Base-by-base conservation (phyloP, 2,797 vertebrate genomes). In the Dendrocincla fuliginosa region DNA sequence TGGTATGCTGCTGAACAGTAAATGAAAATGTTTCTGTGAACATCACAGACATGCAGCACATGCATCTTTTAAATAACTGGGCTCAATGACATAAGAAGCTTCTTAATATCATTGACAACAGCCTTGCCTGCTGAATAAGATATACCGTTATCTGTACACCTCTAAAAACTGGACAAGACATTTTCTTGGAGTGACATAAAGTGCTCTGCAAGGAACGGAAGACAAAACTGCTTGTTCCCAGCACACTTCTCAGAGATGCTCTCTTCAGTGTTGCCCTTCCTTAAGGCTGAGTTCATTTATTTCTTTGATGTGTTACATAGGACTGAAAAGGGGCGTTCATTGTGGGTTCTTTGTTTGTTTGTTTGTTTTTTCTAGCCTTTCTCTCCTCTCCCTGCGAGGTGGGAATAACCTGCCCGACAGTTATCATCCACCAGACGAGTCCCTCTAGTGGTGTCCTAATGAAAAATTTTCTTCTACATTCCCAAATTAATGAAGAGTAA, bases 361-460 rank as follows among this genome's bases (percentile, higher is more conserved):
- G 9, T 28, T 44, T 17, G 41, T 17, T 42, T 44, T 67, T 80
- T 13, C 9, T 35, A 71, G 13, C 11, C 6, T 22, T 49, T 3
- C 30, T 30, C 35, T 60, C 3, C n/a, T 35, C 11, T 57, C 11
- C 19, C 17, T 1, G 0, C 11, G 25, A 27, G 13, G 14, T 23
- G 42, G 42, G 39, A 52, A 71, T 22, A 33, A 35, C 46, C 65
- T 28, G 9, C 42, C 70, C 18, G 7, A 25, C 28, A 13, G 3
- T 7, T 84, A n/a, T n/a, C 44, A 9, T 35, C 27, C 86, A 53
- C 67, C 15, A 23, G n/a, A 39, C 0, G 30, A 85, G 87, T 92
- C 84, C 87, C 93, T 91, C 84, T 96, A 94, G 82, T 65, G 87
- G 75, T 35, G 50, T 28, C 65, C 32, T 14, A 35, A 53, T 39